phyloP scores from a whole-genome alignment of 1,140 invertebrate genomes.

The Gryon sp. region DNA sequence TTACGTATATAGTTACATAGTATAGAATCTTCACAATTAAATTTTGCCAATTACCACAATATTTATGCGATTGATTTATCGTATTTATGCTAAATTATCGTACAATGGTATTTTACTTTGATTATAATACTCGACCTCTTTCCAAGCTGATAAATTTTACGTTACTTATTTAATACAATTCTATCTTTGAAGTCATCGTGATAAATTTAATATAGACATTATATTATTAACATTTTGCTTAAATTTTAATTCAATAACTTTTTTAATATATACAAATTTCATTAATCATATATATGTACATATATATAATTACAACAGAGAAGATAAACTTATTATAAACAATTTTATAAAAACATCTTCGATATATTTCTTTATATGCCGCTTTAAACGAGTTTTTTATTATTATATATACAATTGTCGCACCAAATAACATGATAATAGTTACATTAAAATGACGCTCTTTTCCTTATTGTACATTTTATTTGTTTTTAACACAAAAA shows the following conservation, averaged over 20 bases:
- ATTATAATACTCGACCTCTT: conserved; percentile 30
- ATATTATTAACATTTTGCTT: background rate
- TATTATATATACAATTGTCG: conserved; percentile 13
- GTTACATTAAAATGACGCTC: no score
- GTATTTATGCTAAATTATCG: conserved; percentile 8
- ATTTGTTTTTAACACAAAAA: no score
- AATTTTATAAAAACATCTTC: background rate
- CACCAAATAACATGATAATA: conserved; percentile 29
- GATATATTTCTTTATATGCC: conserved; percentile 32
- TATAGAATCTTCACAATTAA: background rate
- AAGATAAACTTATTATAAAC: no score
- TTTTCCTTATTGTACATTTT: no score
- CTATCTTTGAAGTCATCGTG: background rate
- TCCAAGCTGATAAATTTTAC: conserved; percentile 18
- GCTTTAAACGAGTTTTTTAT: conserved; percentile 11
- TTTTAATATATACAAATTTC: no score
- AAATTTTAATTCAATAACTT: no score
- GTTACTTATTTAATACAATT: background rate
- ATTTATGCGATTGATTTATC: conserved; percentile 14
- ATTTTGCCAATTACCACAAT: background rate
- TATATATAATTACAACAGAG: no score
- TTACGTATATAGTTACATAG: background rate
- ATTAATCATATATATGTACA: background rate
- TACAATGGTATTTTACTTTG: conserved; percentile 2
- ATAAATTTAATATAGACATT: no score